Evolutionary conservation across 2,888 invertebrate genomes (phyloP), one percentile per base, ranked within the genome.

Genomic region (Thecophora atra): DNA sequence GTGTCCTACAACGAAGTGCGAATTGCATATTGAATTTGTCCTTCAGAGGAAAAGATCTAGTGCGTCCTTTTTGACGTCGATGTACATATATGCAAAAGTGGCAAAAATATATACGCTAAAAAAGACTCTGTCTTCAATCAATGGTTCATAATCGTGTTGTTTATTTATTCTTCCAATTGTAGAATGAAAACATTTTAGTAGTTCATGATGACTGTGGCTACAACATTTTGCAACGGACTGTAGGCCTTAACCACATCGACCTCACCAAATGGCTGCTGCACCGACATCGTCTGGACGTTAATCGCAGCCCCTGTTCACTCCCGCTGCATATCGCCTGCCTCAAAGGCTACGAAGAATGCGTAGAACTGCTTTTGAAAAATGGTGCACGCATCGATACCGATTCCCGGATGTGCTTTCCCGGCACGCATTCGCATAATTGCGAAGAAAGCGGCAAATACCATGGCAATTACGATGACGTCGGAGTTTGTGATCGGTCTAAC

Each of bases 371-470:
- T 47, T 81, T 93, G 68, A 90, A 91, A 78, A 90, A 91, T 84
- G 92, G 93, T 26, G 92, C 91, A 7, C 88, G 91, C 76, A 89
- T 91, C 19, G 92, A 92, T 83, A 90, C 91, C 0, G 92, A 92
- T 81, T 90, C 91, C 0, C 87, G 93, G 24, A 91, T 93, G 90
- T 93, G 93, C 81, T 93, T 91, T 88, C 93, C 93, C 0, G 91
- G 91, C 11, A 89, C 90, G 6, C 93, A 93, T 81, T 90, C 89
- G 75, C 90, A 89, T 78, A 91, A 91, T 80, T 92, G 92, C 81
- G 92, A 92, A 84, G 90, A 91, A 80, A 88, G 91, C 76, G 90
- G 91, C 73, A 91, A 91, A 84, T 90, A 89, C 83, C 88, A 90
- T 28, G 79, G 79, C 17, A 83, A 82, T 70, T 88, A 88, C 73